Base-by-base conservation (phyloP, 2,888 invertebrate genomes). In the Ochropacha duplaris region DNA sequence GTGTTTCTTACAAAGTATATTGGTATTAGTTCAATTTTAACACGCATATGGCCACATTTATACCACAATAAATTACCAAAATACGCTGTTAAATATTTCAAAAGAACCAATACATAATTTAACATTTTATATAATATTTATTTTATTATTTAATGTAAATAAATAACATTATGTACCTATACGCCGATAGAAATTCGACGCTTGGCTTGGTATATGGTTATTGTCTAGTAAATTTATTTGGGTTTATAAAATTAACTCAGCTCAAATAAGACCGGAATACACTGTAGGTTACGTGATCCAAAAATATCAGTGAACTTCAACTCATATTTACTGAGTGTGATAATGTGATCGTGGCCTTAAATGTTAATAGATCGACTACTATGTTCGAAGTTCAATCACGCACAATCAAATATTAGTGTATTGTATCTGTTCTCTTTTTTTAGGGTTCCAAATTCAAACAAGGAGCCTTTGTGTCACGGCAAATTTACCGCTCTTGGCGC, bases 61-160 rank as follows among this genome's bases (percentile, higher is more conserved):
- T 19, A 19, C 39, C 0, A 44, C 39, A 2, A 44, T 44, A 16
- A 1, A 44, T 44, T 19, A 44, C 39, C 19, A 44, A 44, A 44
- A 44, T 44, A 19, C 9, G 8, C 39, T n/a, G 2, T 44, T 19
- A 19, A 44, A 44, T 44, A 44, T 44, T 44, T 39, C 16, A 39
- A 14, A 39, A 16, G n/a, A 39, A 39, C 39, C 16, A 39, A 39
- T 39, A 28, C 24, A n/a, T 24, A 8, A 0, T 22, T 50, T 16
- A n/a, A n/a, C 28, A n/a, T 28, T n/a, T 28, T 28, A 1, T 34
- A 31, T n/a, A 31, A 52, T 31, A 31, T 52, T 52, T 34, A 31
- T 54, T 52, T 55, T 52, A 55, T 49, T 58, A 49, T 19, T 22
- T 26, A 52, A 44, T 22, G 51, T 54, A 49, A 55, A 55, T 36